Percentiles rank a stretch among this genome's conserved stretches.
Evolutionary conservation across 2,888 invertebrate species (phyloP).

Genomic region (Seira musarum): DNA sequence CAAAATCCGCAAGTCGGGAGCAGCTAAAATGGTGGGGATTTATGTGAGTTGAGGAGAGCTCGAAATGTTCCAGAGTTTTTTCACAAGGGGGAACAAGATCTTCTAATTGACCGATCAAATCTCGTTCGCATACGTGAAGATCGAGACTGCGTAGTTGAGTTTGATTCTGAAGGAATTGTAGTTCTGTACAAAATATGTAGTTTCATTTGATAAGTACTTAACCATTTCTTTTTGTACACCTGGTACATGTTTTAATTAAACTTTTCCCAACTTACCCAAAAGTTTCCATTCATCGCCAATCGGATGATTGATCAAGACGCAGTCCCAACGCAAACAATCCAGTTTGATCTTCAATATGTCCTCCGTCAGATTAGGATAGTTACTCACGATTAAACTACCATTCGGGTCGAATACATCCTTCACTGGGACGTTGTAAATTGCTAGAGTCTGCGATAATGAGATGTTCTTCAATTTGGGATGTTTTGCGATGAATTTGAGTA

Average conservation of each 20-base stretch:
- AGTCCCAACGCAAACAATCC: constrained; percentile 33
- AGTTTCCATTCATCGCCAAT: constrained; percentile 33
- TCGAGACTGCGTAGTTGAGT: constrained; percentile 32
- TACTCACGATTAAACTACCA: not conserved
- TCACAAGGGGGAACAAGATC: constrained; percentile 23
- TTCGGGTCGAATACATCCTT: too few species aligned
- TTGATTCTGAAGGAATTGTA: constrained; percentile 33
- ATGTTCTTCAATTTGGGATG: constrained; percentile 30
- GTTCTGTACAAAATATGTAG: too few species aligned
- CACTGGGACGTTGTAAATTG: not conserved
- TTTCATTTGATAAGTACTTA: too few species aligned
- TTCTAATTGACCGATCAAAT: not conserved
- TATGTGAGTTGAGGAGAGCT: constrained; percentile 16
- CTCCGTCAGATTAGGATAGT: constrained; percentile 8
- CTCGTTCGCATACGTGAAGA: constrained; percentile 15
- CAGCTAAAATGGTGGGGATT: constrained; percentile 41
- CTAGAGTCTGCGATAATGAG: constrained; percentile 40
- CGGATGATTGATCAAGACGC: constrained; percentile 19
- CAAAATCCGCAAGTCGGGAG: constrained; percentile 10
- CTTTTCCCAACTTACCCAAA: constrained; percentile 27
- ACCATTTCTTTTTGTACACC: too few species aligned
- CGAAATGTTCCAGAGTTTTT: constrained; percentile 31
- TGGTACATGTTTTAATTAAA: too few species aligned
- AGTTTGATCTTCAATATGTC: constrained; percentile 33
- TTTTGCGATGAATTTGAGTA: constrained; percentile 28